Base-by-base conservation (phyloP, 2,113 vertebrate genomes). In the Mormyrus lacerda region DNA sequence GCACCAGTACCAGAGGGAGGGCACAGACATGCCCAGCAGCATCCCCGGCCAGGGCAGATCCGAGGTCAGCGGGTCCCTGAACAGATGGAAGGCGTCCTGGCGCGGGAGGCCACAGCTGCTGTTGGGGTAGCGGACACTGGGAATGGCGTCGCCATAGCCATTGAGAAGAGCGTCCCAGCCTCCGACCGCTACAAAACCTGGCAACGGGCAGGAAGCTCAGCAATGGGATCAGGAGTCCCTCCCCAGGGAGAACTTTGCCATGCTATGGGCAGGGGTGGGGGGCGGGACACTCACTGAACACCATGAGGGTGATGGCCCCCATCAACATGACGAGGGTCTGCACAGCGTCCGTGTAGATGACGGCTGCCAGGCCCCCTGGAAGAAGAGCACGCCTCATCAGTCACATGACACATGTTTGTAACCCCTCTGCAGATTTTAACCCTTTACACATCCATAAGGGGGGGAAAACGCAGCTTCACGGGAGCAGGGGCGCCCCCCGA, bases 1-100 rank as follows among this genome's bases (percentile, higher is more conserved):
- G 89, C 98, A 99, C 98, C 98, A 99, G 94, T 99, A 99, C 98
- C 98, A 99, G 90, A 99, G 95, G 47, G 98, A 98, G 0, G 98
- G 98, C 73, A 98, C 89, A 89, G 98, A 97, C 98, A 99, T 99
- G 91, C 98, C 98, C 51, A 99, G 91, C 87, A 99, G 53, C 24
- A 99, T 94, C 0, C 98, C 98, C 0, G 98, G 98, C 98, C 98
- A 99, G 0, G 98, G 98, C 24, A 99, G 95, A 91, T 99, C 98
- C 2, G 98, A 99, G 55, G 90, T 96, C 89, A 98, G 90, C 0
- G 98, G 97, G 92, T 99, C 96, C 73, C 98, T 95, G 94, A 99
- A 99, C 6, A 99, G 93, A 89, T 98, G 98, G 91, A 99, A 99
- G 61, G 98, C 95, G 0, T 99, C 98, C 1, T 95, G 92, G 45